These are phyloP conservation scores for Anseranas semipalmata DNA, from an alignment of 2,113 vertebrate species.

Conservation along the genomic window DNA sequence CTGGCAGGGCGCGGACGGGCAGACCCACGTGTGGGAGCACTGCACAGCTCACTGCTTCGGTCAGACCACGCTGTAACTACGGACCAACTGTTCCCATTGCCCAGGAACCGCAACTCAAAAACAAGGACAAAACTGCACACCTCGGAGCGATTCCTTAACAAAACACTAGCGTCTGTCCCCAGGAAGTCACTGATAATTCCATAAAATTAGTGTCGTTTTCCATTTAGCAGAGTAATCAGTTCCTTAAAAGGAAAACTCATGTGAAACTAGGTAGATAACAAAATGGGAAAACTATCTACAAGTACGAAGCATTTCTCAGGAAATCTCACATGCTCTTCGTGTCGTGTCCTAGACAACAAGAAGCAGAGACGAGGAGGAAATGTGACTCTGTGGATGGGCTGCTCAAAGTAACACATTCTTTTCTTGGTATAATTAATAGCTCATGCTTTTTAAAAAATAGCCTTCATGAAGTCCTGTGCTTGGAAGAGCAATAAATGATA, in stretches of 20 bases:
- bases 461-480: neutral
- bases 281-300: neutral
- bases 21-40: rapidly evolving
- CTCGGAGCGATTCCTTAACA: rapidly evolving
- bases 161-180: neutral
- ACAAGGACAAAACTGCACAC: neutral
- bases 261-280: neutral
- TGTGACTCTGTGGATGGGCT: neutral
- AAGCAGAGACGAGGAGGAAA: neutral
- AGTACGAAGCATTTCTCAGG: neutral
- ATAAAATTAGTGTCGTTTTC: neutral
- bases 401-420: neutral
- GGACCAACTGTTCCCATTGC: rapidly evolving
- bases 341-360: neutral
- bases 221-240: neutral
- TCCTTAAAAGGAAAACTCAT: neutral
- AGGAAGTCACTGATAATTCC: neutral
- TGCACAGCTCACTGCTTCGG: neutral
- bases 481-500: constrained; percentile 35
- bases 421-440: constrained; percentile 17
- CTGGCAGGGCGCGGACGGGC: neutral
- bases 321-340: neutral
- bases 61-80: rapidly evolving
- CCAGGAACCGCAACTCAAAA: neutral
- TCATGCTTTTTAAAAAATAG: neutral